Evolutionary conservation across 2,797 vertebrate genomes (phyloP).

Genomic region (Botia almorhae): DNA sequence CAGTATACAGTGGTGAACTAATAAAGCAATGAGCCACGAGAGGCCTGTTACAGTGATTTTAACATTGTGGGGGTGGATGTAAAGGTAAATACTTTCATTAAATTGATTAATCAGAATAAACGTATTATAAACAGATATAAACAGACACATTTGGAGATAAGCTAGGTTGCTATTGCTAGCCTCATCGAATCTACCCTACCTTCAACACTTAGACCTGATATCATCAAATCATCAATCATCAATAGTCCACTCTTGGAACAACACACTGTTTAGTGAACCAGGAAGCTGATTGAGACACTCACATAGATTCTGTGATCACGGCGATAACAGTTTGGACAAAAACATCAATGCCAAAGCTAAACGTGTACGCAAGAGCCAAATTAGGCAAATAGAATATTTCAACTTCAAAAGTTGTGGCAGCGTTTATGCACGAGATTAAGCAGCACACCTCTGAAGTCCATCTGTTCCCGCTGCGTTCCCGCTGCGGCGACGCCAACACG

Average conservation of each 20-base stretch:
- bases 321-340: not conserved
- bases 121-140: too few relatives aligned
- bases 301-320: not conserved
- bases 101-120: too few relatives aligned
- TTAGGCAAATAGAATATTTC: constrained; percentile 39
- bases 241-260: too few relatives aligned
- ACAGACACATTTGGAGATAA: too few relatives aligned
- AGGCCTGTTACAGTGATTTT: constrained; percentile 53
- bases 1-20: constrained; percentile 74
- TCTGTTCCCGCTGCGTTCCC: constrained; percentile 67
- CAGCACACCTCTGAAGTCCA: constrained; percentile 63
- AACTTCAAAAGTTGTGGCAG: constrained; percentile 47
- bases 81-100: too few relatives aligned
- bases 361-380: constrained; percentile 22
- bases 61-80: not conserved
- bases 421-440: constrained; percentile 65
- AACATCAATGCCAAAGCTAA: constrained; percentile 4
- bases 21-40: constrained; percentile 84
- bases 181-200: too few relatives aligned
- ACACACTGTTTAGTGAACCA: too few relatives aligned
- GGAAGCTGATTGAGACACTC: not conserved
- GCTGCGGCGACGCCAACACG: constrained; percentile 29
- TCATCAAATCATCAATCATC: too few relatives aligned
- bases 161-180: too few relatives aligned
- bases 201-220: too few relatives aligned